Evolutionary conservation across 1,140 invertebrate genomes (phyloP).

Genomic region (Brachionus calyciflorus): DNA sequence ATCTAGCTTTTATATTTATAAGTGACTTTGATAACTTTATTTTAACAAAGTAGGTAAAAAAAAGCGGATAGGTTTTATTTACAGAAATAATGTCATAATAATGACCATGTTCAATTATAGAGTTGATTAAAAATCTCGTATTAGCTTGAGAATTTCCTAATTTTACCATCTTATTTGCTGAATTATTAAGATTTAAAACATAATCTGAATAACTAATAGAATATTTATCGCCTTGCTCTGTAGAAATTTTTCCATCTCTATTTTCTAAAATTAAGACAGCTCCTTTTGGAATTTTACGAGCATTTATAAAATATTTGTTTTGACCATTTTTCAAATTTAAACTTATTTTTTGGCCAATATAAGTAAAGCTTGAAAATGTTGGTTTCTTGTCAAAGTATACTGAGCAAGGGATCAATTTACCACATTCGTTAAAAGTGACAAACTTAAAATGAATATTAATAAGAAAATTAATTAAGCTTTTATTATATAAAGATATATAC

Average conservation of each 20-base stretch:
- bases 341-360: neutral
- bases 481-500: no score
- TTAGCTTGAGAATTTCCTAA: neutral
- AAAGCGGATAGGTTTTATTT: neutral
- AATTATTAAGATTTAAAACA: no score
- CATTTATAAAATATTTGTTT: neutral
- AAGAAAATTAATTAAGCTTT: no score
- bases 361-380: neutral
- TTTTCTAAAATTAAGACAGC: neutral
- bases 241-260: neutral
- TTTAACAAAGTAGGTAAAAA: neutral
- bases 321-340: neutral
- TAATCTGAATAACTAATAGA: neutral
- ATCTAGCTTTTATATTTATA: neutral
- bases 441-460: neutral
- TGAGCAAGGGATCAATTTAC: neutral
- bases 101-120: neutral
- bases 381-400: neutral
- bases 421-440: neutral
- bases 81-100: neutral
- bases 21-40: neutral
- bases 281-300: neutral
- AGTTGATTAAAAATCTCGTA: slow-evolving; percentile 11
- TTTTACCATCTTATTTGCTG: no score
- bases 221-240: neutral